Base-by-base conservation (phyloP, 1,140 invertebrate species). In the Bradysia coprophila region DNA sequence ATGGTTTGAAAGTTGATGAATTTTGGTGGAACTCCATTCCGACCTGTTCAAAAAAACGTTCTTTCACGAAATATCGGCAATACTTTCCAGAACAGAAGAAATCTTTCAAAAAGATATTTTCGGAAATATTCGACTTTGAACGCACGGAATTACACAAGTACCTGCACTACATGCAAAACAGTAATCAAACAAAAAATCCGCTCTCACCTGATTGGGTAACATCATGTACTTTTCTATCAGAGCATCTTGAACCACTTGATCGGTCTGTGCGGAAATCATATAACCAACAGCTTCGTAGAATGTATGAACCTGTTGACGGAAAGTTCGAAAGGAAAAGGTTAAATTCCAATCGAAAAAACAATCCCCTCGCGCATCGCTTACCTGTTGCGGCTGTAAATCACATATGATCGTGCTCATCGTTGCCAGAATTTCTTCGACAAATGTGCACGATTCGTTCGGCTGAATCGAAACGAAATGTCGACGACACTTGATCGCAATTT, bases 241-340 rank as follows among this genome's bases (percentile, higher is more conserved):
- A 40, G 80, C 75, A 58, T 96, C 90, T 65, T 98, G 93, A 22
- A 79, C 70, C 28, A 79, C 69, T 51, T 82, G 75, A 64, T 98
- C 92, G 13, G 80, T 74, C 63, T 97, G 89, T 32, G 93, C 89
- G 61, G 80, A 87, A 53, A 99, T 98, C 92, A 99, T 98, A 55
- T 95, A 90, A 36, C 95, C 96, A 41, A 99, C 92, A 39, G 96
- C 95, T 69, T 99, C 96, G 65, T 98, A 99, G 66, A 99, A 99
- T 31, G 95, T 98, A 58, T 99, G 93, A n/a, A 99, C 91, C 80
- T 90, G 52, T 34, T 53, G 53, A 37, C 6, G 18, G 32, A 34
- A 38, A 38, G 13, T 6, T n/a, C n/a, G n/a, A 5, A 19, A 19
- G 18, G 21, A 38, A 38, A 15, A 18, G 6, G 13, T 38, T 18